Evolutionary conservation across 2,888 invertebrate species (phyloP), one percentile per base, ranked within the genome.

Genomic region (Ophion ventricosus): DNA sequence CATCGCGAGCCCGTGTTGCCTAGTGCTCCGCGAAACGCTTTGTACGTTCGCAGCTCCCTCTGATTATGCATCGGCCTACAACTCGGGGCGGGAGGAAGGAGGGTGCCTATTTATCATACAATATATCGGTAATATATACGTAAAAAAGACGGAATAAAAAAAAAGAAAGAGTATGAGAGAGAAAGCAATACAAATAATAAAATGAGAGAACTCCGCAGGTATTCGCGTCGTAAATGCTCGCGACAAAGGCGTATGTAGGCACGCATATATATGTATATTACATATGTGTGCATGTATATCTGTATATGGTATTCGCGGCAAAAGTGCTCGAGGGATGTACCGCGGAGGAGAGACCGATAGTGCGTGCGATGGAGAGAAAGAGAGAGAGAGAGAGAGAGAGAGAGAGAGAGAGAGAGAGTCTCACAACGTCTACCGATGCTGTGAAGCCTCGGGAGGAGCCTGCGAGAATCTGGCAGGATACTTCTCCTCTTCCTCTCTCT

Each of bases 391-490:
- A 17, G 64, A 40, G 64, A n/a, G 40, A n/a, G 17, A 49, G 49
- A 43, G 59, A 20, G 59, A 40, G 25, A 1, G 26, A n/a, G 49
- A 7, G 67, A 17, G 74, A 25, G 35, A 54, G 56, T 84, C 79
- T 54, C 75, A 75, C 26, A 74, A 78, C 43, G 80, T 80, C 67
- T 66, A 64, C 54, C 49, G 75, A 77, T 81, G 69, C 75, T 43
- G 66, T 75, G 69, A 72, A 56, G 49, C 40, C 20, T 74, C 69
- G 75, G 75, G 81, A 84, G 82, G 66, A 88, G 78, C 87, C 88
- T 86, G 84, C 88, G 85, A 85, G 87, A 88, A 86, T 70, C 80
- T 82, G 61, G 80, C 80, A 82, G 84, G 80, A 85, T 82, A 80
- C 78, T 86, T 78, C 73, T 35, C 26, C 69, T 56, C 25, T 25